These are phyloP conservation scores for Drosophila kambysellisi DNA, from an alignment of 2,888 invertebrate species.

Conservation along the genomic window DNA sequence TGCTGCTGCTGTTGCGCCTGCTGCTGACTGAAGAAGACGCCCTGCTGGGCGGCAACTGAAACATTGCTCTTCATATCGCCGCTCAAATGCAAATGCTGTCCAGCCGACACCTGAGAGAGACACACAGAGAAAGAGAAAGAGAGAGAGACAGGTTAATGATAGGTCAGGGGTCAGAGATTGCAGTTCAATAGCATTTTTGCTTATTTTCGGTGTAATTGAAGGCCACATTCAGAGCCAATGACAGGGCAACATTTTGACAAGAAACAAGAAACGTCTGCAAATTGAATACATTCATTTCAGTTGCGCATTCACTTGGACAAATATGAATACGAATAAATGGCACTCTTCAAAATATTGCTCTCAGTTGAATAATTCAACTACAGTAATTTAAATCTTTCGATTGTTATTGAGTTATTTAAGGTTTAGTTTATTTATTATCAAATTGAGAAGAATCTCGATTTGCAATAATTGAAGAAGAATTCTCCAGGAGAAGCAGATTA, in stretches of 20 bases:
- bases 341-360: too few relatives aligned
- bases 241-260: background rate
- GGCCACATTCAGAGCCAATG: background rate
- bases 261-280: conserved; percentile 1
- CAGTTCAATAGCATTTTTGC: conserved; percentile 13
- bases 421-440: background rate
- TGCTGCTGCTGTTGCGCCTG: conserved; percentile 83
- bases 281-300: background rate
- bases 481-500: background rate
- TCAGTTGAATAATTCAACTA: too few relatives aligned
- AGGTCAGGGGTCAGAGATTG: conserved; percentile 14
- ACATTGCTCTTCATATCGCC: conserved; percentile 90
- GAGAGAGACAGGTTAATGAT: conserved; percentile 2
- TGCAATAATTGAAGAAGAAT: background rate
- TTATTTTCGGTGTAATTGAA: conserved; percentile 13
- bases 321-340: background rate
- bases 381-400: too few relatives aligned
- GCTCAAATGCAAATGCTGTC: conserved; percentile 93
- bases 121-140: conserved; percentile 27
- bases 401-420: background rate
- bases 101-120: conserved; percentile 90
- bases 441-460: background rate
- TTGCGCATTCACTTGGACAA: background rate
- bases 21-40: conserved; percentile 89
- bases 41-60: conserved; percentile 93